Percentiles rank a stretch among this genome's conserved stretches.
These are phyloP conservation scores for Drosophila longiperda DNA, from an alignment of 2,888 invertebrate species.

Conservation along the genomic window DNA sequence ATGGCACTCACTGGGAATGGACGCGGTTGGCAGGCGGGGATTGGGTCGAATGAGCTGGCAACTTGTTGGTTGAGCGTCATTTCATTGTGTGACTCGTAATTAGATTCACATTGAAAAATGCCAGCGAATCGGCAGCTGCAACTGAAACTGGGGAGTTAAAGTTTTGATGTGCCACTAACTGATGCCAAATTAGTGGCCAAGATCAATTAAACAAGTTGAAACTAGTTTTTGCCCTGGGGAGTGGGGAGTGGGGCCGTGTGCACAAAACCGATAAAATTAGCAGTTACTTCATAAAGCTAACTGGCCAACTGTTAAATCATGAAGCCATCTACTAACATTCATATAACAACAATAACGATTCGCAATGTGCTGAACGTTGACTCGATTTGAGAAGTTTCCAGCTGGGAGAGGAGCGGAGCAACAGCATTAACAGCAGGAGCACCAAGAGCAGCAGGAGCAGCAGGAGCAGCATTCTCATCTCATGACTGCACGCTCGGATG, in stretches of 20 bases:
- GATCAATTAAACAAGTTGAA: constrained; percentile 62
- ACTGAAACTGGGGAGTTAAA: constrained; percentile 40
- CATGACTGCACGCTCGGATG: constrained; percentile 80
- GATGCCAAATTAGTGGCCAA: constrained; percentile 59
- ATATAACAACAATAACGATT: constrained; percentile 73
- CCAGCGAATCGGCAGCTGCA: constrained; percentile 13
- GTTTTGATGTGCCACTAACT: constrained; percentile 45
- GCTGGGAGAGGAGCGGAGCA: not conserved
- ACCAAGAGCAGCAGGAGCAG: constrained; percentile 5
- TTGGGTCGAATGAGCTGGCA: constrained; percentile 4
- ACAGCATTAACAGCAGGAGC: constrained; percentile 1
- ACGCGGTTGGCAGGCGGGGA: not conserved
- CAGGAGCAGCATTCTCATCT: constrained; percentile 58
- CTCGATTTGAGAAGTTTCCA: not conserved
- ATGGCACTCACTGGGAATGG: not conserved
- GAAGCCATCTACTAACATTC: constrained; percentile 47
- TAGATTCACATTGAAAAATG: constrained; percentile 61
- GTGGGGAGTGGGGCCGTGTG: constrained; percentile 23
- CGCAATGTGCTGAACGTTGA: constrained; percentile 14
- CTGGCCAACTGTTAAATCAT: constrained; percentile 71
- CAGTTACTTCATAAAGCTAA: constrained; percentile 74
- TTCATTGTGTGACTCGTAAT: constrained; percentile 68
- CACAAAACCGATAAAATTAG: constrained; percentile 75
- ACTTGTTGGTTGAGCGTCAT: constrained; percentile 33
- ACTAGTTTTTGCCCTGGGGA: constrained; percentile 37